Base-by-base conservation (phyloP, 2,113 vertebrate species). In the Ceratotherium simum region DNA sequence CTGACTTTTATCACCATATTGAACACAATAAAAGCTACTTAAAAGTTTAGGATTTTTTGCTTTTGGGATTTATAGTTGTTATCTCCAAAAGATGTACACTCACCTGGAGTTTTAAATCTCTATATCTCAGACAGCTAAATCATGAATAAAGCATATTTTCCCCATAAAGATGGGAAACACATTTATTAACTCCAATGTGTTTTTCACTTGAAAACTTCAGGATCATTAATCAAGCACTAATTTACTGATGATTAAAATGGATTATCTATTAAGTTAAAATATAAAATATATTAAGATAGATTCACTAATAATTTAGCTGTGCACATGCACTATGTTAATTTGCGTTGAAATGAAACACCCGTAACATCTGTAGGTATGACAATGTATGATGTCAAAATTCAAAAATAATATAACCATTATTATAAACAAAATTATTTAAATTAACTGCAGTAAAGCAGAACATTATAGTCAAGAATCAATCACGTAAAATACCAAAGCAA, bases 151-250 rank as follows among this genome's bases (percentile, higher is more conserved):
- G 25, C 4, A 36, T 65, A 92, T 79, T 92, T 95, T 95, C 56
- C 79, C 2, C 18, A 58, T 29, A 58, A 51, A 83, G 8, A n/a
- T 83, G 17, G 10, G 17, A 70, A 36, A 33, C 2, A n/a, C 21
- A 56, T 42, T 75, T 39, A 67, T 51, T 54, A 76, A n/a, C 39
- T 84, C 13, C 3, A 65, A 42, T 81, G 2, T 14, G 2, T 14
- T 92, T 62, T 94, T 73, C 60, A 92, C 72, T 95, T 92, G 20
- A 69, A 75, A 70, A 95, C n/a, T 60, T 83, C 13, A n/a, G 9
- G 9, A 4, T 64, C 54, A 69, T 88, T 95, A 54, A 92, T 46
- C 4, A 83, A 92, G 62, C 18, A 4, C 14, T 83, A 60, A 95
- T 64, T 88, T 51, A 96, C 9, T 95, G 70, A 4, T 78, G 23